Conservation (phyloP, 2,797 vertebrate genomes). For the Notamacropus eugenii region DNA sequence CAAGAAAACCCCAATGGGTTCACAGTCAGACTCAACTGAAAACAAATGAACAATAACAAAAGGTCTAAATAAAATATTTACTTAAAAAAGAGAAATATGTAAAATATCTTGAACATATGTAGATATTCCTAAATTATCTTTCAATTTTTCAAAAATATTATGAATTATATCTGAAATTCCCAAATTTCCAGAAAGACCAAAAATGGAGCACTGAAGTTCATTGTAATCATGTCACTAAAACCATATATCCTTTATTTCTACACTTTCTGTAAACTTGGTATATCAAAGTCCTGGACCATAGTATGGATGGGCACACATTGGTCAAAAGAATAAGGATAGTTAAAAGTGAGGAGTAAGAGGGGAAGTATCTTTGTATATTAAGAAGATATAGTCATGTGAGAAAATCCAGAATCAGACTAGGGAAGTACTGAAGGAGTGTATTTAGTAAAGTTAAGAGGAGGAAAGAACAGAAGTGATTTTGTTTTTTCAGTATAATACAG, state of each 20-base stretch:
- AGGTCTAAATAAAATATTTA: not conserved
- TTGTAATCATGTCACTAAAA: not conserved
- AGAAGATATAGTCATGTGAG: no score
- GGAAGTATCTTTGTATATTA: no score
- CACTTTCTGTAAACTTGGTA: slow-evolving; percentile 8
- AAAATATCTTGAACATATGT: not conserved
- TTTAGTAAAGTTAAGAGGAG: no score
- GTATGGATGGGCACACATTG: no score
- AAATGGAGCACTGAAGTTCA: not conserved
- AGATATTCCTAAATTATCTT: not conserved
- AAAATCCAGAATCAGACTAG: no score
- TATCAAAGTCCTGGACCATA: not conserved
- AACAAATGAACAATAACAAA: not conserved
- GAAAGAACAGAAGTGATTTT: no score
- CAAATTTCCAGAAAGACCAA: slow-evolving; percentile 21
- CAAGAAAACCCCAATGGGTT: no score
- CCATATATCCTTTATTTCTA: not conserved
- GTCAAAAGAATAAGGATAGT: no score
- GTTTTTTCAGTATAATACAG: no score
- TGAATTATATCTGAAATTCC: slow-evolving; percentile 13
- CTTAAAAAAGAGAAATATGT: slow-evolving; percentile 36
- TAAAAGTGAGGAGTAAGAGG: no score
- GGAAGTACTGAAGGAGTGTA: no score
- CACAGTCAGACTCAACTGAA: no score
- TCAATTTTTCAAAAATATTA: slow-evolving; percentile 17